These are phyloP conservation scores for Psococerastis gibbosa DNA, from an alignment of 2,888 invertebrate genomes.

Conservation along the genomic window DNA sequence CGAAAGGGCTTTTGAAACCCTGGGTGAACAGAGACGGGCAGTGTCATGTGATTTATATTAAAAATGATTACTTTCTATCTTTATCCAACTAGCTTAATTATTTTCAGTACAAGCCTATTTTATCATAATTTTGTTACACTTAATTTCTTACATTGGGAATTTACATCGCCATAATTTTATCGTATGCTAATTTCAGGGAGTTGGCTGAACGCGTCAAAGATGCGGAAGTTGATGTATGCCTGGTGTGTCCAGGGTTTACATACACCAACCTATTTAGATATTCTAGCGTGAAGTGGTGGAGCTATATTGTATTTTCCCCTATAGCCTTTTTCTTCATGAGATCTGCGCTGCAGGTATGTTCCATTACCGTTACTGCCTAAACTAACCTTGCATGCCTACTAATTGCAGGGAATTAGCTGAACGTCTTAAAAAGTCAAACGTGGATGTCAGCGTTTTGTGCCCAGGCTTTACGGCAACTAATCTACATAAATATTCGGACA, in stretches of 20 bases:
- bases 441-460: slow-evolving; percentile 48
- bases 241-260: slow-evolving; percentile 62
- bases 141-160: no score
- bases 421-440: slow-evolving; percentile 31
- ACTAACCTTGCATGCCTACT: no score
- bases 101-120: no score
- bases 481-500: slow-evolving; percentile 40
- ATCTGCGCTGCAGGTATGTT: slow-evolving; percentile 49
- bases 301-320: slow-evolving; percentile 49
- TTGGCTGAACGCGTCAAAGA: slow-evolving; percentile 35
- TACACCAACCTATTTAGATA: slow-evolving; percentile 56
- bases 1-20: no score
- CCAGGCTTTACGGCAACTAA: slow-evolving; percentile 67
- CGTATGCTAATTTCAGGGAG: slow-evolving; percentile 2
- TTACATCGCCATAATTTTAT: no score
- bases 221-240: slow-evolving; percentile 40
- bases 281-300: slow-evolving; percentile 42
- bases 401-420: slow-evolving; percentile 28
- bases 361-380: slow-evolving; percentile 15
- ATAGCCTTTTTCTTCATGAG: slow-evolving; percentile 50
- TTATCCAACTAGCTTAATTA: no score
- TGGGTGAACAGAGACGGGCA: no score
- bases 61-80: no score
- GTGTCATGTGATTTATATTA: no score
- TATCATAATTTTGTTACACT: no score